Evolutionary conservation across 1,140 invertebrate genomes (phyloP).

Genomic region (Trigoniulus corallinus): DNA sequence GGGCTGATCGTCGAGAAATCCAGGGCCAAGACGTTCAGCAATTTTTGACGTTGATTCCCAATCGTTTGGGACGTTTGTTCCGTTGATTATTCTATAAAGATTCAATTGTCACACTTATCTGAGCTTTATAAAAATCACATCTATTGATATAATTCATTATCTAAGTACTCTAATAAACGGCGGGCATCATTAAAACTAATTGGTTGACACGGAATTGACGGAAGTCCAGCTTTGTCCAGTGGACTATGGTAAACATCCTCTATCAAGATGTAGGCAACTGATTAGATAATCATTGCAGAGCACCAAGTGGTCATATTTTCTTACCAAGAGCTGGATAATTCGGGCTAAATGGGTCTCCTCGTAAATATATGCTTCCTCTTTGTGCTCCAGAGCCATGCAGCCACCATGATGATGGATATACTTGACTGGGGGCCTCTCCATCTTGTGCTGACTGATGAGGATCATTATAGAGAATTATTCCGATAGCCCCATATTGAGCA

Average conservation of each 20-base stretch:
- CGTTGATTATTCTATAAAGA: too few species aligned
- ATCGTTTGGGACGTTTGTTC: too few species aligned
- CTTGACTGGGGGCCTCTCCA: not conserved
- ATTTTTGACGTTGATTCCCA: not conserved
- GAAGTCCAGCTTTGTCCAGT: not conserved
- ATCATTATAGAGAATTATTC: constrained; percentile 8
- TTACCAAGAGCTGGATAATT: constrained; percentile 9
- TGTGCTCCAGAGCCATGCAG: constrained; percentile 3
- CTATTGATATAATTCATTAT: not conserved
- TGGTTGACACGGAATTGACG: not conserved
- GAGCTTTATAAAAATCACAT: too few species aligned
- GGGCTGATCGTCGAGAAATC: not conserved
- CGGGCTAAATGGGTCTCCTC: constrained; percentile 2
- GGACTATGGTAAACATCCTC: not conserved
- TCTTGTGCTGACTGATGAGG: constrained; percentile 1
- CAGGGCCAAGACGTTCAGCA: not conserved
- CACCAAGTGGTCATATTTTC: not conserved
- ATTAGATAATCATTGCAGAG: not conserved
- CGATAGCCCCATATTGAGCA: constrained; percentile 6
- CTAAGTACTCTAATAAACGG: not conserved
- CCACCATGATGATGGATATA: constrained; percentile 4
- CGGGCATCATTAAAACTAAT: not conserved
- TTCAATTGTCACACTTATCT: too few species aligned
- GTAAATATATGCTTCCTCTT: not conserved
- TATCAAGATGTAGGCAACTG: not conserved